phyloP scores from a whole-genome alignment of 1,140 invertebrate genomes.

The Artemia franciscana region DNA sequence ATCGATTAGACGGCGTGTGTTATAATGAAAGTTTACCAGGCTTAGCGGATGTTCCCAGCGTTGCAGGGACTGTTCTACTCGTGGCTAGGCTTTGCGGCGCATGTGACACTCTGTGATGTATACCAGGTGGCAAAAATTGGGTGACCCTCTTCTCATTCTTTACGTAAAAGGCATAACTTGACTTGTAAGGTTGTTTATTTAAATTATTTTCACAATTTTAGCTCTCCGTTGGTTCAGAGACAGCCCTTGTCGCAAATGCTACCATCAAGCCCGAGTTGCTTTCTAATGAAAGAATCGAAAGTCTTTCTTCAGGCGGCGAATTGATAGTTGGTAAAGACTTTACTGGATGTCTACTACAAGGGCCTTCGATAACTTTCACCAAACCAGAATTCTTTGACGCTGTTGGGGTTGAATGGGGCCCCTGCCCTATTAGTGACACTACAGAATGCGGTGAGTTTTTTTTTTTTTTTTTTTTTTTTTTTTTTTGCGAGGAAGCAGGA shows the following conservation, averaged over 20 bases:
- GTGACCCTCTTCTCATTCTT: no score
- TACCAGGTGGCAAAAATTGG: no score
- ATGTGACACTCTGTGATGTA: no score
- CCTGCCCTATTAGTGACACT: not conserved
- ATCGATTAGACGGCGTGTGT: no score
- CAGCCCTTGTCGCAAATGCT: not conserved
- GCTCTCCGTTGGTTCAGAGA: not conserved
- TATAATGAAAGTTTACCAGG: no score
- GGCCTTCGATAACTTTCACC: not conserved
- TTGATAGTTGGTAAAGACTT: constrained; percentile 2
- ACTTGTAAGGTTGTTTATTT: not conserved
- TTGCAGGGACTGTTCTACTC: no score
- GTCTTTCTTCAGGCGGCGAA: not conserved
- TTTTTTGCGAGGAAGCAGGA: no score
- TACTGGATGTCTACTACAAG: constrained; percentile 5
- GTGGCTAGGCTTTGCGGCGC: no score
- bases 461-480: no score
- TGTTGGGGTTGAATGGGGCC: not conserved
- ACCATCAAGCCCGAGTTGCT: not conserved
- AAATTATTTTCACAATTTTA: not conserved
- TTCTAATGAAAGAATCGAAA: not conserved
- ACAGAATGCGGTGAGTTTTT: constrained; percentile 1
- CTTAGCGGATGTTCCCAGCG: no score
- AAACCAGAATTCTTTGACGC: not conserved
- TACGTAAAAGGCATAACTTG: no score